Evolutionary conservation across 2,888 invertebrate genomes (phyloP).

Genomic region (Drosophila conformis): DNA sequence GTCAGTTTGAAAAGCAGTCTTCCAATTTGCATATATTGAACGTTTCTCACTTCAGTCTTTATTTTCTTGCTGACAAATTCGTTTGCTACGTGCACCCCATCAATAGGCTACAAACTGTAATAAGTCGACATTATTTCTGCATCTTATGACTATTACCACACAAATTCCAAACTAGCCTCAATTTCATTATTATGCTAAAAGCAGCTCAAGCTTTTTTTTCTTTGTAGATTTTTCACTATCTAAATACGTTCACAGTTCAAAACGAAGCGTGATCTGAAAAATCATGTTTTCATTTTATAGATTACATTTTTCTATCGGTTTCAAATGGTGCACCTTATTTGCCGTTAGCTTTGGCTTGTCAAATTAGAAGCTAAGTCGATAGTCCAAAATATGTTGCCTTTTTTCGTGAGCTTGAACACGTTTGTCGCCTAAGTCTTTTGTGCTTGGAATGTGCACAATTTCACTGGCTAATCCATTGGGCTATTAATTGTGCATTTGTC

Average conservation of each 20-base stretch:
- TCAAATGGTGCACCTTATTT: conserved; percentile 58
- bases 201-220: conserved; percentile 32
- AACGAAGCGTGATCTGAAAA: conserved; percentile 58
- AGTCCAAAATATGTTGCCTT: conserved; percentile 17
- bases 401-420: conserved; percentile 43
- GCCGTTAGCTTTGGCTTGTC: conserved; percentile 59
- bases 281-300: conserved; percentile 66
- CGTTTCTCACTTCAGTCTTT: conserved; percentile 26
- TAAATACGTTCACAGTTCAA: conserved; percentile 67
- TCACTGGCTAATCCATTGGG: conserved; percentile 52
- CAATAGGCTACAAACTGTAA: conserved; percentile 20
- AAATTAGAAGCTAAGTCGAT: conserved; percentile 30
- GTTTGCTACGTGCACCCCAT: conserved; percentile 50
- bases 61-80: conserved; percentile 61
- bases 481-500: conserved; percentile 74
- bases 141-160: conserved; percentile 58
- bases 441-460: conserved; percentile 58
- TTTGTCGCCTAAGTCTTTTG: conserved; percentile 53
- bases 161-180: conserved; percentile 26
- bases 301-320: conserved; percentile 60
- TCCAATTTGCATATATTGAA: conserved; percentile 47
- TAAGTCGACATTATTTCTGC: conserved; percentile 35
- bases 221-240: conserved; percentile 54
- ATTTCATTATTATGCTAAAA: conserved; percentile 68
- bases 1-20: not conserved